Base-by-base conservation (phyloP, 2,797 vertebrate genomes). In the Sphaeramia orbicularis region DNA sequence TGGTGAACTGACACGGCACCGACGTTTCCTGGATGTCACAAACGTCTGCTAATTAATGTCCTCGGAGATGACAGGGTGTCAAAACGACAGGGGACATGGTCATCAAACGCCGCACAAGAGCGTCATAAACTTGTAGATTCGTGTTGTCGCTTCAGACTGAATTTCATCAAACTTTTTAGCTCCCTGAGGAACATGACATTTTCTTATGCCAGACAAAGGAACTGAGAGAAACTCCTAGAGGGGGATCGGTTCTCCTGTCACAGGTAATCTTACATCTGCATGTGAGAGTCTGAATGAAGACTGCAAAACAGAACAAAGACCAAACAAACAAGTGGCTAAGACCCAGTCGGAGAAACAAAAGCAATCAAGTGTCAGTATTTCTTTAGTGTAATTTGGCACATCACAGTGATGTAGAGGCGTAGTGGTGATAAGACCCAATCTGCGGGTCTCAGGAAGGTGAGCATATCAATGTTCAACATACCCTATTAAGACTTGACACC, bases 401-500 rank as follows among this genome's bases (percentile, higher is more conserved):
- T 89, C 66, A 77, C 70, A 84, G 63, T 77, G 77, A 74, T 73
- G 79, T 53, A 45, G 79, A 62, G 78, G 53, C 74, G 68, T 90
- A 55, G 38, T 4, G 21, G 37, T 53, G 85, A 84, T 90, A 71
- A 81, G 71, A 66, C 62, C 55, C 52, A 80, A 85, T 74, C 76
- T 73, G 76, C 74, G 64, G 77, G 80, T 87, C 74, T 83, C 51
- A 45, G 82, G 56, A 81, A 92, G 86, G 90, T 87, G 84, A 89
- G 81, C 82, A 62, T 84, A 88, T 83, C 90, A 81, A 80, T 90
- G 87, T 89, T 87, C 82, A 92, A 90, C 85, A 90, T 71, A 87
- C 72, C 66, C 89, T 86, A 91, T 94, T 93, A 89, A 83, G 85
- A 86, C 68, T 73, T 91, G 91, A 93, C 92, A 94, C 76, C 76